Evolutionary conservation across 2,113 vertebrate genomes (phyloP).

Genomic region (Hyperoodon ampullatus): DNA sequence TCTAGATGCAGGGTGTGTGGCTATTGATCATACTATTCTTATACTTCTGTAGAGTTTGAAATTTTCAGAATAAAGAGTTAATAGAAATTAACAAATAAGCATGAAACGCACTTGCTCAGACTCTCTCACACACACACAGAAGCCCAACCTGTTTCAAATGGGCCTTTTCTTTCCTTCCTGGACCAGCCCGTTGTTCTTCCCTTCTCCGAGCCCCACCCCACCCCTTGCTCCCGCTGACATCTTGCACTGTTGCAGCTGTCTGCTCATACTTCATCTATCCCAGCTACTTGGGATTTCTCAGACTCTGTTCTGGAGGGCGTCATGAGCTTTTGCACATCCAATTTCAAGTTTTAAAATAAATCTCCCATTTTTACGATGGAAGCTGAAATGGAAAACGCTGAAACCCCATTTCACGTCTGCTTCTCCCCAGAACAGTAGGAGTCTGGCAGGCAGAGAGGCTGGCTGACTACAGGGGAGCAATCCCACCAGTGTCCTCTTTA

Average conservation of each 20-base stretch:
- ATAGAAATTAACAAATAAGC: neutral
- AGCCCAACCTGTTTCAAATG: neutral
- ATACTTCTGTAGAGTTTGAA: neutral
- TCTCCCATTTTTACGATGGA: neutral
- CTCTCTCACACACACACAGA: too few species aligned
- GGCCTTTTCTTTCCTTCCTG: too few species aligned
- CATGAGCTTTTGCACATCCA: neutral
- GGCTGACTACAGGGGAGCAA: rapidly evolving
- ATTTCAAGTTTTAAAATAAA: neutral
- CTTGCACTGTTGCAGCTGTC: rapidly evolving
- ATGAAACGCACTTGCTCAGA: neutral
- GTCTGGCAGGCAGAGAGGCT: neutral
- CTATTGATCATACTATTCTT: neutral
- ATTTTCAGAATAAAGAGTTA: neutral
- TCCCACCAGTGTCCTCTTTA: neutral
- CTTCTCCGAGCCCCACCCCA: neutral
- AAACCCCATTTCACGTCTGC: neutral
- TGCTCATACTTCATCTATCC: neutral
- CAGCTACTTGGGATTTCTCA: neutral
- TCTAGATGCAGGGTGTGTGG: neutral
- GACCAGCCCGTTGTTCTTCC: too few species aligned
- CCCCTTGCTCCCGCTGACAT: rapidly evolving
- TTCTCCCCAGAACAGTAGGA: neutral
- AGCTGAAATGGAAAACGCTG: neutral
- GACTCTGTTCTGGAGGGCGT: neutral